These are phyloP conservation scores for Podargus strigoides DNA, from an alignment of 2,797 vertebrate genomes.

Conservation along the genomic window DNA sequence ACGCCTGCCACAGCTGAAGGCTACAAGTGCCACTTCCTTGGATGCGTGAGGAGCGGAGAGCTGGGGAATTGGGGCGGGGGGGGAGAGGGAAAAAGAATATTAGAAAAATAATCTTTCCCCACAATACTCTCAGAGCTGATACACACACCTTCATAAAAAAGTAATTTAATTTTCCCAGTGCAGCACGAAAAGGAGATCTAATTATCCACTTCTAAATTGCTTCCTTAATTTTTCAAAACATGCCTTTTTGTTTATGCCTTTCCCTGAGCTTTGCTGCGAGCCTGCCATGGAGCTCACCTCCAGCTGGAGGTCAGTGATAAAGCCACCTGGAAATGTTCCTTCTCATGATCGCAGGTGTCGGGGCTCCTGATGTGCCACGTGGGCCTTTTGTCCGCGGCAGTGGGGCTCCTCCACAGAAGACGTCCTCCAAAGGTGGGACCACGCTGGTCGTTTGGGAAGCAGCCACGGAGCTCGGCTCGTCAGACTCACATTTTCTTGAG, in stretches of 20 bases:
- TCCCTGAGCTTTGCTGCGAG: conserved; percentile 25
- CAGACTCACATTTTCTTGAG: fast-evolving
- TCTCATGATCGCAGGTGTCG: not conserved
- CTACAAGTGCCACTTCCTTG: conserved; percentile 70
- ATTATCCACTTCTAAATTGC: conserved; percentile 74
- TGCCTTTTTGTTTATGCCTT: conserved; percentile 61
- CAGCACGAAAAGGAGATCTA: conserved; percentile 71
- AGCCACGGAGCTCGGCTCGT: fast-evolving
- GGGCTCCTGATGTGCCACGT: not conserved
- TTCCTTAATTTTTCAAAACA: conserved; percentile 72
- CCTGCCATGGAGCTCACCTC: conserved; percentile 3
- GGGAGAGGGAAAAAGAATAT: conserved; percentile 38
- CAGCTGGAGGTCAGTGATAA: conserved; percentile 3
- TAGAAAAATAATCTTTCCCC: conserved; percentile 71
- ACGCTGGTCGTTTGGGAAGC: not conserved
- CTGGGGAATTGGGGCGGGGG: not conserved
- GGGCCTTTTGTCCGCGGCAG: not conserved
- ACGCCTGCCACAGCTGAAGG: conserved; percentile 69
- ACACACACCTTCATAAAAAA: conserved; percentile 70
- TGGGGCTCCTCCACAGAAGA: not conserved
- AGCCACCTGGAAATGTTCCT: not conserved
- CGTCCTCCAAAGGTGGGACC: not conserved
- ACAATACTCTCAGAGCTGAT: conserved; percentile 61
- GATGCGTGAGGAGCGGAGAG: conserved; percentile 33
- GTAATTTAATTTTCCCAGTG: conserved; percentile 77